Evolutionary conservation across 2,113 vertebrate genomes (phyloP), one percentile per base, ranked within the genome.

Genomic region (Pseudorasbora parva): DNA sequence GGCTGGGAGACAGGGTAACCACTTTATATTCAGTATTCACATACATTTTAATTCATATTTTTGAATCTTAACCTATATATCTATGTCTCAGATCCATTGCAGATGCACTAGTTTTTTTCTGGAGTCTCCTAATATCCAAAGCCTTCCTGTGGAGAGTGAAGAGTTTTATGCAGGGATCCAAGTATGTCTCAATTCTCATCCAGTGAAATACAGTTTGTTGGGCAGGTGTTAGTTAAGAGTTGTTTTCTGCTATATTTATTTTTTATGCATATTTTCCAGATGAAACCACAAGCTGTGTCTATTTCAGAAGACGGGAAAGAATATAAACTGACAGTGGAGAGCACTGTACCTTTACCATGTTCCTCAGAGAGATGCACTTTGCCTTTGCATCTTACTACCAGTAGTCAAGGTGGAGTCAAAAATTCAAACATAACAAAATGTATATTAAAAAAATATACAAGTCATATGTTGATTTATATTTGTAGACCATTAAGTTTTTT

Each of bases 161-260:
- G 96, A 95, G 91, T 97, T 96, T 92, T 98, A 98, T 92, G 95
- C 94, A 43, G 96, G 96, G 19, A 94, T 98, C 89, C 84, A 59
- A 23, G 86, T 87, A 85, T 14, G 76, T 75, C 33, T 19, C 33
- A 8, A 8, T 49, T 80, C 15, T 49, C 15, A 12, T 57, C 8
- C 25, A 33, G 25, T 33, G 21, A 56, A 19, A 37, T 37, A 7
- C 51, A 19, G 7, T 72, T 45, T 4, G 3, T 37, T 10, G 10
- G 8, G 68, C 25, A 37, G 8, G 51, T 74, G 8, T 27, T 4
- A 21, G 7, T 54, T 8, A 75, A 54, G 3, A 75, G 8, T 21
- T 30, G 47, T 1, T 75, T 75, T 75, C 19, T 17, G 11, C 0
- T 3, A 59, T 21, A 59, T 33, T 41, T 33, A 21, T 25, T 2